These are phyloP conservation scores for Smithornis capensis DNA, from an alignment of 2,113 vertebrate genomes.

Conservation along the genomic window DNA sequence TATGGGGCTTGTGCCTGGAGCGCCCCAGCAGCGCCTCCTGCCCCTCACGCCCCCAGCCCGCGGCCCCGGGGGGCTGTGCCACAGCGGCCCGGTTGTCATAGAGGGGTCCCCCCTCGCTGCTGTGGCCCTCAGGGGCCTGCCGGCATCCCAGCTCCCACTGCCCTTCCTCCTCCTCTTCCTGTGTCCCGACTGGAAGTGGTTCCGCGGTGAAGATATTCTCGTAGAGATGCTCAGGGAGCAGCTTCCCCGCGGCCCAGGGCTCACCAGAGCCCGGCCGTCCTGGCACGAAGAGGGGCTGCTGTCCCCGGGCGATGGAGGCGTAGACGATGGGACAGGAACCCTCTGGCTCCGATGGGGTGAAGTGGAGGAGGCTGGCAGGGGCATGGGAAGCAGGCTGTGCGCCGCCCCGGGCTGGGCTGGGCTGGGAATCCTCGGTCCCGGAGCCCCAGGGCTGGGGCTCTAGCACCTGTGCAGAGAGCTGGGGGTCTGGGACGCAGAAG, in stretches of 20 bases:
- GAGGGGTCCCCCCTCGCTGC: background rate
- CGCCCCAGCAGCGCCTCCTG: background rate
- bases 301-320: constrained; percentile 36
- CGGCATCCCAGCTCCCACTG: background rate
- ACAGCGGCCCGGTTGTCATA: constrained; percentile 48
- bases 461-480: background rate
- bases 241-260: background rate
- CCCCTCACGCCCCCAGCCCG: constrained; percentile 33
- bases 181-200: accelerated
- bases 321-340: constrained; percentile 13
- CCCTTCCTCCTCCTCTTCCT: background rate
- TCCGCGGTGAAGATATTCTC: constrained; percentile 68
- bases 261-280: background rate
- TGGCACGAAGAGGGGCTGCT: background rate
- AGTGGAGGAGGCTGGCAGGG: background rate
- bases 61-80: background rate
- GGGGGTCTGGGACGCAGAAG: background rate
- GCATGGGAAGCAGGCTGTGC: background rate
- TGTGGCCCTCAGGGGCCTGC: constrained; percentile 30
- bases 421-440: background rate
- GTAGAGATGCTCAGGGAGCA: constrained; percentile 64
- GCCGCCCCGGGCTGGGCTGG: background rate
- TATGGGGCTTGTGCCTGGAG: background rate
- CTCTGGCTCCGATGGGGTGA: background rate
- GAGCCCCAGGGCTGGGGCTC: background rate